Evolutionary conservation across 2,888 invertebrate species (phyloP).

Genomic region (Drosophila hamatofila): DNA sequence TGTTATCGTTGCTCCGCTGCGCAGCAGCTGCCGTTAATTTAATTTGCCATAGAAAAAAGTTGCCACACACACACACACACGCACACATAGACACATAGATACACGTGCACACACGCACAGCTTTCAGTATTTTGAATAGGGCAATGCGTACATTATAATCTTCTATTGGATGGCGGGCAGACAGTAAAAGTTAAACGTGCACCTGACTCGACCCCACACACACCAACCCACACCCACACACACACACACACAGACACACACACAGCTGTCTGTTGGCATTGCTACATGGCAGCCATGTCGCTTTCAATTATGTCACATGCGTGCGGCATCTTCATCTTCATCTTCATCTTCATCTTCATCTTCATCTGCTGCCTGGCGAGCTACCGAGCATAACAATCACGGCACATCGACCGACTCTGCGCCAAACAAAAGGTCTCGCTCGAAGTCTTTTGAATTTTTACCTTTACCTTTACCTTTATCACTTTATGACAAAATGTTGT

Average conservation of each 20-base stretch:
- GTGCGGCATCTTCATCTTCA: constrained; percentile 60
- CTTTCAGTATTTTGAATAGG: constrained; percentile 68
- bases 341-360: constrained; percentile 49
- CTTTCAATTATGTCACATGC: constrained; percentile 78
- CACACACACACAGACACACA: not conserved
- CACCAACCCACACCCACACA: not conserved
- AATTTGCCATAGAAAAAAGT: constrained; percentile 54
- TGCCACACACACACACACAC: constrained; percentile 8
- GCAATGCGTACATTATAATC: constrained; percentile 78
- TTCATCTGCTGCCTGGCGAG: constrained; percentile 39
- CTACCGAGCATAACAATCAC: constrained; percentile 61
- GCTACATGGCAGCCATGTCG: constrained; percentile 66
- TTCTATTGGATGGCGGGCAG: constrained; percentile 54
- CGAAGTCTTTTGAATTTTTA: constrained; percentile 52
- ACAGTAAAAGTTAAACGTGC: constrained; percentile 57
- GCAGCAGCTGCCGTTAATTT: constrained; percentile 66
- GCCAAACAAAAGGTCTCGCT: constrained; percentile 36
- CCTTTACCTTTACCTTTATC: constrained; percentile 78
- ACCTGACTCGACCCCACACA: constrained; percentile 38
- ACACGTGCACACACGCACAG: not conserved
- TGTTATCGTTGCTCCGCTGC: constrained; percentile 58
- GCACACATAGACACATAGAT: not conserved
- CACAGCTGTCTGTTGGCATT: constrained; percentile 19
- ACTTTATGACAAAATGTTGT: constrained; percentile 69
- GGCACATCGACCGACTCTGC: constrained; percentile 28